phyloP scores from a whole-genome alignment of 2,888 invertebrate genomes.

The Digitonthophagus gazella region DNA sequence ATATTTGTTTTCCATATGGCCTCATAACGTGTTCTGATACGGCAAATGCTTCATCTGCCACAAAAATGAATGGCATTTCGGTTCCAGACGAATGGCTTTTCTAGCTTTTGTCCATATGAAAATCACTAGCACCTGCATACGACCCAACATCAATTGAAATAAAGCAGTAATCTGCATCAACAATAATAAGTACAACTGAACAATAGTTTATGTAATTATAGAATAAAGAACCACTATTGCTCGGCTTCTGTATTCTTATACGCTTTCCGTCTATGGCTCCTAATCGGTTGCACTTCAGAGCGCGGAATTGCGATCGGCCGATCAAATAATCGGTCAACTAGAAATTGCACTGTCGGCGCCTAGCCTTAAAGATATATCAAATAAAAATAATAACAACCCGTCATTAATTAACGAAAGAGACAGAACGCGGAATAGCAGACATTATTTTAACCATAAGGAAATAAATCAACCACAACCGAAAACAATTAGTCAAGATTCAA shows the following conservation, averaged over 20 bases:
- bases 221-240: conserved; percentile 14
- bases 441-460: too few species aligned
- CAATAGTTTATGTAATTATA: conserved; percentile 17
- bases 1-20: not conserved
- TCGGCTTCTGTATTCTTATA: conserved; percentile 15
- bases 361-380: too few species aligned
- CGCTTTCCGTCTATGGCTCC: conserved; percentile 15
- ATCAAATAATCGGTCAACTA: too few species aligned
- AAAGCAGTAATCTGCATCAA: conserved; percentile 21
- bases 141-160: conserved; percentile 11
- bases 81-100: conserved; percentile 16
- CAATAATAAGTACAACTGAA: conserved; percentile 20
- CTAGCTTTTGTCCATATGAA: conserved; percentile 19
- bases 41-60: not conserved
- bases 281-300: too few species aligned
- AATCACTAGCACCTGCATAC: conserved; percentile 9
- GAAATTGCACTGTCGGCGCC: too few species aligned
- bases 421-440: too few species aligned
- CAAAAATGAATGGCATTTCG: not conserved
- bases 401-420: too few species aligned
- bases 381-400: too few species aligned
- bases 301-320: too few species aligned
- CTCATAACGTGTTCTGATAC: not conserved
- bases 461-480: too few species aligned
- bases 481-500: too few species aligned